These are phyloP conservation scores for Saguinus imperator DNA, from an alignment of 2,113 vertebrate genomes.

Conservation along the genomic window DNA sequence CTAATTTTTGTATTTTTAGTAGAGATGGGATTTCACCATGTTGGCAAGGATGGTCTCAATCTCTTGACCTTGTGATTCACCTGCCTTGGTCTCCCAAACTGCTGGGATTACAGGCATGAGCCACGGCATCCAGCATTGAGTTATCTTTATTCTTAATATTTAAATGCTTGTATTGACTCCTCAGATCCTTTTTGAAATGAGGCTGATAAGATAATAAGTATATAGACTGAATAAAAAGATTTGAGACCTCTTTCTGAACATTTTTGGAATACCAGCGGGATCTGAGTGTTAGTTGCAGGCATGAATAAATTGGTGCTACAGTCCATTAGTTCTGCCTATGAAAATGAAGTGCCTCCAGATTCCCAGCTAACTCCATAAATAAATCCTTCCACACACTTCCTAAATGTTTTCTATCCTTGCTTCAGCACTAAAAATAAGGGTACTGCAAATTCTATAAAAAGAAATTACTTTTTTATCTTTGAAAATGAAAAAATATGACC, in stretches of 20 bases:
- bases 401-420: not conserved
- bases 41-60: too few species aligned
- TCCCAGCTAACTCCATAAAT: not conserved
- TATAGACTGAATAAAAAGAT: not conserved
- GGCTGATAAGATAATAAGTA: not conserved
- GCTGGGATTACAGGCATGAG: too few species aligned
- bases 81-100: too few species aligned
- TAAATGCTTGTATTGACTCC: not conserved
- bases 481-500: not conserved
- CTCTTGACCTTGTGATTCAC: too few species aligned
- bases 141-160: not conserved
- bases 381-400: constrained; percentile 14
- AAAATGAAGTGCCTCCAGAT: not conserved
- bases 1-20: too few species aligned
- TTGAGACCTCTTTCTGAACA: not conserved
- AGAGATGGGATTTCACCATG: too few species aligned
- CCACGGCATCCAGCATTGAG: not conserved
- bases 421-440: not conserved
- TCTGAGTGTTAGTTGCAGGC: not conserved
- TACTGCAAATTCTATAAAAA: not conserved
- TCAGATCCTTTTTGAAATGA: constrained; percentile 12
- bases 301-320: not conserved
- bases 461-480: constrained; percentile 15
- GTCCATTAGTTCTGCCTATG: not conserved
- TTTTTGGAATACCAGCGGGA: not conserved